Conservation (phyloP, 2,797 vertebrate species). For the Etheostoma nigrum region DNA sequence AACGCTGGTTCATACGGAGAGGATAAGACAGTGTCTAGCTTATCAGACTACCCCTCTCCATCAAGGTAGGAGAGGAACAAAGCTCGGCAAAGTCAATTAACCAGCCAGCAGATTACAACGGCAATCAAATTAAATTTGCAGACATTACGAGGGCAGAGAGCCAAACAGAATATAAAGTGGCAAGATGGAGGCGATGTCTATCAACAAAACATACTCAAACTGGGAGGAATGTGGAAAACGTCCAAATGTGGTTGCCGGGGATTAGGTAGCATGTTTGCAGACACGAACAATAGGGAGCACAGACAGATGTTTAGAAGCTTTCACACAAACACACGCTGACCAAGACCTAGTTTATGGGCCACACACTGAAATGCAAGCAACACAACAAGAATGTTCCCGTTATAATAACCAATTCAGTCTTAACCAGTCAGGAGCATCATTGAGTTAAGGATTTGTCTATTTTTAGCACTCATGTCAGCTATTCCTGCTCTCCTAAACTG, state of each 20-base stretch:
- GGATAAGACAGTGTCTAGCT: constrained; percentile 65
- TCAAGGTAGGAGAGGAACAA: constrained; percentile 72
- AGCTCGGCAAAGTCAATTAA: constrained; percentile 84
- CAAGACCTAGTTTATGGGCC: background rate
- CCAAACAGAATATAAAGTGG: constrained; percentile 76
- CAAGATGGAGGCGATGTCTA: constrained; percentile 63
- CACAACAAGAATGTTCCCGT: too few species aligned
- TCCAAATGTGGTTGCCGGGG: constrained; percentile 54
- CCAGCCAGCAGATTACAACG: constrained; percentile 80
- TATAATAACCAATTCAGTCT: too few species aligned
- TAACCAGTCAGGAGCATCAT: too few species aligned
- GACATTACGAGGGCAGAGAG: constrained; percentile 68
- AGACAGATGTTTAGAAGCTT: background rate
- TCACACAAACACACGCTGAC: constrained; percentile 10
- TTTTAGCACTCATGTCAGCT: background rate
- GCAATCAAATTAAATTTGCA: constrained; percentile 84
- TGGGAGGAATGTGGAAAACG: constrained; percentile 41
- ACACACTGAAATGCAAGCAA: background rate
- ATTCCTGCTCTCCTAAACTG: constrained; percentile 9
- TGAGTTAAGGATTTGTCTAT: too few species aligned
- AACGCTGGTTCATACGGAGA: constrained; percentile 25
- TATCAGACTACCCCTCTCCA: constrained; percentile 64
- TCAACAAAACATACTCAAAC: constrained; percentile 53
- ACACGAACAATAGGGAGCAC: constrained; percentile 5
- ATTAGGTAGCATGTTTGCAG: constrained; percentile 44